Percentiles rank a stretch among this genome's conserved stretches.
Conservation (phyloP, 2,797 vertebrate species). For the Manis pentadactyla region DNA sequence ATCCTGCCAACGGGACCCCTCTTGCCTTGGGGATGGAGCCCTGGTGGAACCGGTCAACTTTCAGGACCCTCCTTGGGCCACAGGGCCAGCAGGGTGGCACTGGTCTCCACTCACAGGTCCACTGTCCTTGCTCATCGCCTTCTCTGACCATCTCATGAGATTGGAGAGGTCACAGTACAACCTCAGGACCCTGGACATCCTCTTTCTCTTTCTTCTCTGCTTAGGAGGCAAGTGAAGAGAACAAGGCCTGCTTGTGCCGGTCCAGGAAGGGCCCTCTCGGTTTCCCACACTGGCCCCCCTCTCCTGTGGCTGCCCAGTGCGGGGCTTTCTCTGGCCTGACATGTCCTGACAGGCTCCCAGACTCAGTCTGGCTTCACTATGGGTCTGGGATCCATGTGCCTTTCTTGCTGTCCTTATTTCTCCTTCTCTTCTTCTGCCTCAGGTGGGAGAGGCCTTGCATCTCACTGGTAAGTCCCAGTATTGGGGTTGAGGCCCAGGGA, state of each 20-base stretch:
- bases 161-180: background rate
- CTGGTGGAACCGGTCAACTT: too few species aligned
- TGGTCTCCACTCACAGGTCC: background rate
- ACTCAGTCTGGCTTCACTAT: too few species aligned
- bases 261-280: background rate
- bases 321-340: background rate
- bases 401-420: background rate
- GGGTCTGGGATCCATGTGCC: fast-evolving
- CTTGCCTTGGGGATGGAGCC: fast-evolving
- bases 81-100: fast-evolving
- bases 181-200: background rate
- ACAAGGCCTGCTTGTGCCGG: background rate
- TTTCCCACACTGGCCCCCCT: background rate
- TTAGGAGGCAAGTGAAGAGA: background rate
- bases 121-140: background rate
- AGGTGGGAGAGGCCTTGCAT: background rate
- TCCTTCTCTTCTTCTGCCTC: background rate
- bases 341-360: background rate
- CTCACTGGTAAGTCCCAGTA: background rate
- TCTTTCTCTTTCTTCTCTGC: background rate
- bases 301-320: fast-evolving
- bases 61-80: background rate
- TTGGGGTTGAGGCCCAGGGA: background rate
- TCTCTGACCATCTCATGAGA: background rate
- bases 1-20: fast-evolving